Evolutionary conservation across 2,888 invertebrate species (phyloP).

Genomic region (Orchestes rusci): DNA sequence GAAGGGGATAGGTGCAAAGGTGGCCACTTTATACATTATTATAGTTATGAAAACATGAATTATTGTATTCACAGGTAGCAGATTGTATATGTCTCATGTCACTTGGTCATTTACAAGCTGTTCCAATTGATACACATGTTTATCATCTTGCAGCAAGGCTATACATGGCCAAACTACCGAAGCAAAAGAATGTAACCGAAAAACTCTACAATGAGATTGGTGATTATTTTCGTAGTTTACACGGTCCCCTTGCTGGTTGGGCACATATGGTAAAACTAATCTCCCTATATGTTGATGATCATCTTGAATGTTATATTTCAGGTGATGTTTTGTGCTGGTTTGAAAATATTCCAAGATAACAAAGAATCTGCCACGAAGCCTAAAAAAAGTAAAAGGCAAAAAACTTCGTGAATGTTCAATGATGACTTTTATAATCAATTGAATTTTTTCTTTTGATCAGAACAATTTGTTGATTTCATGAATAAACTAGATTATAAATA

Average conservation of each 20-base stretch:
- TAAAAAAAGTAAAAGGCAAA: too few species aligned
- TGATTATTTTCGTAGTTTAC: slow-evolving; percentile 67
- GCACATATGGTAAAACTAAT: slow-evolving; percentile 81
- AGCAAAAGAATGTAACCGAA: slow-evolving; percentile 71
- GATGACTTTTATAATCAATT: too few species aligned
- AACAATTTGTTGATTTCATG: too few species aligned
- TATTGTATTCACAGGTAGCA: too few species aligned
- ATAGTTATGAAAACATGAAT: too few species aligned
- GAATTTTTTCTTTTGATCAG: too few species aligned
- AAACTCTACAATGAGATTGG: slow-evolving; percentile 83
- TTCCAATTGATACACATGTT: slow-evolving; percentile 96
- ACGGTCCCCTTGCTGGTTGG: slow-evolving; percentile 89
- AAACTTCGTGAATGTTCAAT: too few species aligned
- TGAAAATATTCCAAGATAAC: slow-evolving; percentile 58
- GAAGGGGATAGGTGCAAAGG: slow-evolving; percentile 91
- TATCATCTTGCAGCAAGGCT: slow-evolving; percentile 78
- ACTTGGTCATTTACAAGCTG: slow-evolving; percentile 74
- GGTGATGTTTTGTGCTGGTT: slow-evolving; percentile 75
- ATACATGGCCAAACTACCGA: slow-evolving; percentile 70
- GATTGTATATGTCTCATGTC: slow-evolving; percentile 98
- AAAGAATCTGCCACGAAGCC: too few species aligned
- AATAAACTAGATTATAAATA: too few species aligned
- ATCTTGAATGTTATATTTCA: slow-evolving; percentile 42
- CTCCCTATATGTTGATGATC: too few species aligned
- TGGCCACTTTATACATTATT: too few species aligned